phyloP scores from a whole-genome alignment of 2,113 vertebrate genomes.

The Tyto alba region DNA sequence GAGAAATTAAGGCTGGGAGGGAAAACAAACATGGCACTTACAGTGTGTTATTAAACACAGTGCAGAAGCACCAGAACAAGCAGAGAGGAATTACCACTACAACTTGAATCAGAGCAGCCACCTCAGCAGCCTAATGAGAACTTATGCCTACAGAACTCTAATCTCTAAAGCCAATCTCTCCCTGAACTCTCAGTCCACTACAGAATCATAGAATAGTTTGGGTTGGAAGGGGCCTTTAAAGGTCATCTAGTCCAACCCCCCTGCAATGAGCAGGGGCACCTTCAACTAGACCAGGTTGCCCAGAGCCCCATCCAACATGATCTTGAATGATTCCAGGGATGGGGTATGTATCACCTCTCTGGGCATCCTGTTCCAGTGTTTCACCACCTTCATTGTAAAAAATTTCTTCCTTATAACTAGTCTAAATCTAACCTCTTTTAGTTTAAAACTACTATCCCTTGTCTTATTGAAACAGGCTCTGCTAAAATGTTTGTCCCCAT shows the following conservation, averaged over 20 bases:
- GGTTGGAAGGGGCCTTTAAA: background rate
- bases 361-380: background rate
- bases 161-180: background rate
- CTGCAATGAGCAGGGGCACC: background rate
- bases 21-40: background rate
- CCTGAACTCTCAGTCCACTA: background rate
- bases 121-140: background rate
- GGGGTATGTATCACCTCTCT: background rate
- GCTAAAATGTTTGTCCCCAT: too few relatives aligned
- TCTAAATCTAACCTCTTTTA: too few relatives aligned
- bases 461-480: too few relatives aligned
- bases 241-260: background rate
- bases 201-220: background rate
- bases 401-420: too few relatives aligned
- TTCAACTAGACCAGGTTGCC: background rate
- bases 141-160: background rate
- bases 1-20: background rate
- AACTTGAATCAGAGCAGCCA: background rate
- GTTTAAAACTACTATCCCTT: too few relatives aligned
- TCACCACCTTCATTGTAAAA: background rate
- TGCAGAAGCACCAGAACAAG: background rate
- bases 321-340: background rate
- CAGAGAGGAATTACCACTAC: background rate
- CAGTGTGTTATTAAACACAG: background rate
- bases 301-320: background rate